Conservation (phyloP, 2,797 vertebrate species). For the Poeciliopsis turneri region DNA sequence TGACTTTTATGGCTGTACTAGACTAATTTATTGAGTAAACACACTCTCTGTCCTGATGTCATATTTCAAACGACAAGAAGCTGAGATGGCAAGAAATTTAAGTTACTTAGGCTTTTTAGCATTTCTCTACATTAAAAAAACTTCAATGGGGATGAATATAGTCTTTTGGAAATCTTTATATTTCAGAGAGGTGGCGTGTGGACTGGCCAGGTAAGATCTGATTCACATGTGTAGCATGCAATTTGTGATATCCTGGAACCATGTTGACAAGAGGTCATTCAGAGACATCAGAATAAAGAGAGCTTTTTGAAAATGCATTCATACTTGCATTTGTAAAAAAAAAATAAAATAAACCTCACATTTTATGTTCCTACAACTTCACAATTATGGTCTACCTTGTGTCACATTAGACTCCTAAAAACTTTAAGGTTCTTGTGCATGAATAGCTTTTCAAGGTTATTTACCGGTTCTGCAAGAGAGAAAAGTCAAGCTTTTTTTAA, state of each 20-base stretch:
- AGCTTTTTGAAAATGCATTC: background rate
- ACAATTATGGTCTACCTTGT: background rate
- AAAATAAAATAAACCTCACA: background rate
- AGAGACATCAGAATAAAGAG: background rate
- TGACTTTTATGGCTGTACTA: slow-evolving; percentile 3
- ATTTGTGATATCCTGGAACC: background rate
- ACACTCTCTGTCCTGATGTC: slow-evolving; percentile 16
- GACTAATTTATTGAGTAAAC: slow-evolving; percentile 22
- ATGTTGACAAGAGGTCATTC: background rate
- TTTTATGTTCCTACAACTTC: background rate
- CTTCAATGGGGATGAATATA: slow-evolving; percentile 1
- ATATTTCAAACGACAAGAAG: slow-evolving; percentile 24
- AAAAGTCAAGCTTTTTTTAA: background rate
- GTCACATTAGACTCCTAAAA: background rate
- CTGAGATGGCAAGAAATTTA: slow-evolving; percentile 26
- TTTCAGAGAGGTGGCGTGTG: background rate
- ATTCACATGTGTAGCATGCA: background rate
- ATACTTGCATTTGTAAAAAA: background rate
- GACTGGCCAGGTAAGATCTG: background rate
- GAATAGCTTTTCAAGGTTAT: background rate
- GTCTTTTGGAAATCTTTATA: background rate
- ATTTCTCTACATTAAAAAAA: background rate
- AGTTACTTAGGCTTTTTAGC: slow-evolving; percentile 9
- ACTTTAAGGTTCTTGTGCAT: background rate
- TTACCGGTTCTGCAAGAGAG: background rate